Base-by-base conservation (phyloP, 2,888 invertebrate species). In the Synanthedon tipuliformis region DNA sequence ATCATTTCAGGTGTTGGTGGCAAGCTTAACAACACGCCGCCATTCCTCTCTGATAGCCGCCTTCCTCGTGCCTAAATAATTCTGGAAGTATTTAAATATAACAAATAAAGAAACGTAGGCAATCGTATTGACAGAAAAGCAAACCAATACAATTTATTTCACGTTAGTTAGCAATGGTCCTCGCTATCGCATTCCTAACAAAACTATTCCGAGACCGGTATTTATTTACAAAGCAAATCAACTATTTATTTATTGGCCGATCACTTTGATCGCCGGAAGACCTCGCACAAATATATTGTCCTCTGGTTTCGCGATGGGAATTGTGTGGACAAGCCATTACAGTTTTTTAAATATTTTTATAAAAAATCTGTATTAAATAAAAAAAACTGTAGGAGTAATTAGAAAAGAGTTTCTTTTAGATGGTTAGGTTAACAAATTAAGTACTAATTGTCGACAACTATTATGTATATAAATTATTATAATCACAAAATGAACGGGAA, bases 171-270 rank as follows among this genome's bases (percentile, higher is more conserved):
- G 65, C 66, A 65, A 62, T 60, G 60, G 59, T 61, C 66, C 69
- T 69, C 71, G n/a, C 69, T 66, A 64, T 63, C 66, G 71, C 69
- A 82, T 81, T 77, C 79, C 73, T 71, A 61, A 55, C 56, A 59
- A 66, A 82, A 80, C 78, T 82, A 82, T 83, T 75, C 68, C 66
- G 65, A 61, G 66, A 66, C 66, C 68, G 63, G 69, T 75, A 81
- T 83, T 78, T 82, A 82, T 84, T 85, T 83, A 81, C 80, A 76
- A 75, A 82, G 78, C 77, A 79, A 83, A 83, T 83, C 77, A 83
- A 81, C 74, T 81, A 85, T 85, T 86, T 85, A 84, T 84, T 83
- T 82, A 82, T 80, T 81, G 80, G 75, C 69, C 75, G 68, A 75
- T 78, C 73, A 74, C 84, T 84, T 84, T 84, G 85, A 85, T 82